Conservation (phyloP, 2,113 vertebrate genomes). For the Hemibagrus wyckioides region DNA sequence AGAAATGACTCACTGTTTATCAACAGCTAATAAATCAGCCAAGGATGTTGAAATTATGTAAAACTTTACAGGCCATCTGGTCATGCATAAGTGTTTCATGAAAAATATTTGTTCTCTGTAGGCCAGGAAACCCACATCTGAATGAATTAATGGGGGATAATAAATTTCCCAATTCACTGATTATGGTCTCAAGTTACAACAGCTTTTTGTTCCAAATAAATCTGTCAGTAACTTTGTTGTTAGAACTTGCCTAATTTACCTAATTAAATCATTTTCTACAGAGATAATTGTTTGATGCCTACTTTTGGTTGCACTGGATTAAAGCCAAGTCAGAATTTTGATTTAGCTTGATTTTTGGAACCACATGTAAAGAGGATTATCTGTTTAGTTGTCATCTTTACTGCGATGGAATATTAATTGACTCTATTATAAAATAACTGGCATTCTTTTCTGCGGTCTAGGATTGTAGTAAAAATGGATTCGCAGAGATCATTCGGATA, state of each 20-base stretch:
- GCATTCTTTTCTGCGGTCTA: neutral
- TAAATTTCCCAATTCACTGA: neutral
- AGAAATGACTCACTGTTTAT: conserved; percentile 13
- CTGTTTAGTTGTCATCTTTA: neutral
- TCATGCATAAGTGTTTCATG: conserved; percentile 12
- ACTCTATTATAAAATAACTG: neutral
- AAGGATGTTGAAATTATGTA: conserved; percentile 9
- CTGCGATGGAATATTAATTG: neutral
- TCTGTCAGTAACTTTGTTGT: conserved; percentile 16
- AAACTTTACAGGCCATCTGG: conserved; percentile 36
- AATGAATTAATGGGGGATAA: conserved; percentile 25
- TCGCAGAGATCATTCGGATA: neutral
- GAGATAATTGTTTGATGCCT: neutral
- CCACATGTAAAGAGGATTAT: neutral
- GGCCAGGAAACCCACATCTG: neutral
- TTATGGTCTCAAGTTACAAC: neutral
- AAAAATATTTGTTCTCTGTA: conserved; percentile 10
- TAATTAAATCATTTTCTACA: neutral
- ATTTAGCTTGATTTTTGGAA: neutral
- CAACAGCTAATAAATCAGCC: conserved; percentile 13
- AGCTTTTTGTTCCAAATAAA: neutral
- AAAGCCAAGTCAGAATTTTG: neutral
- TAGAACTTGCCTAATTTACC: neutral
- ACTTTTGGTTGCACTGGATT: neutral
- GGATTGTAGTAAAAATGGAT: neutral